Base-by-base conservation (phyloP, 1,140 invertebrate species). In the Zaprionus inermis region DNA sequence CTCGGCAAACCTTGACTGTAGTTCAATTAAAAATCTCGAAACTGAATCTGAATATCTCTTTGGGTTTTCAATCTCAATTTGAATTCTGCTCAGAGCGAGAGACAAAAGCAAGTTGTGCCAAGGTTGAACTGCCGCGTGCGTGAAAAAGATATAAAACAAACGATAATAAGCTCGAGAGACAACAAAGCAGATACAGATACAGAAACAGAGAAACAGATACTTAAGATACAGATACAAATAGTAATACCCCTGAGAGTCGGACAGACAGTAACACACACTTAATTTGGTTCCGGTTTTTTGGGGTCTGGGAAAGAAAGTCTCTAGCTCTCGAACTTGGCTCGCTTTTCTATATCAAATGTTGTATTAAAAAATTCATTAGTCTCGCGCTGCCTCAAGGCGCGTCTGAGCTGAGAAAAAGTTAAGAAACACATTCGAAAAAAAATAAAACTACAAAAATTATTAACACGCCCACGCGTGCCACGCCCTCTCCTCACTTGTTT, bases 1-100 rank as follows among this genome's bases (percentile, higher is more conserved):
- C 3, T 57, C 59, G 24, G 63, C 54, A 78, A 72, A 69, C 83
- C 83, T 86, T 86, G 83, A 77, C 79, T 88, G 55, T 74, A 36
- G 83, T 88, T 86, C 83, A 86, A 79, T 86, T 86, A 83, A 79
- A 88, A 88, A 85, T 82, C 81, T 44, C 38, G 6, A 44, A 44
- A 16, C 38, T 41, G 76, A 79, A 82, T 12, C 18, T 20, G 1
- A 16, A 54, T 88, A 82, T 82, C 65, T 68, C 72, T 79, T 68
- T 71, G 82, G 79, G 82, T 85, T 82, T 86, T 63, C 32, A 34
- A 66, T 59, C 61, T 60, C 70, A 63, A 59, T 77, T 61, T 63
- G 57, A 55, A 66, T 86, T 86, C 79, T 81, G 79, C 73, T 60
- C 60, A 57, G 68, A 72, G 64, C 76, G 54, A 51, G 55, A 61